phyloP scores from a whole-genome alignment of 92 coral and sea anemone species.

The Umimayanthus kanabou region DNA sequence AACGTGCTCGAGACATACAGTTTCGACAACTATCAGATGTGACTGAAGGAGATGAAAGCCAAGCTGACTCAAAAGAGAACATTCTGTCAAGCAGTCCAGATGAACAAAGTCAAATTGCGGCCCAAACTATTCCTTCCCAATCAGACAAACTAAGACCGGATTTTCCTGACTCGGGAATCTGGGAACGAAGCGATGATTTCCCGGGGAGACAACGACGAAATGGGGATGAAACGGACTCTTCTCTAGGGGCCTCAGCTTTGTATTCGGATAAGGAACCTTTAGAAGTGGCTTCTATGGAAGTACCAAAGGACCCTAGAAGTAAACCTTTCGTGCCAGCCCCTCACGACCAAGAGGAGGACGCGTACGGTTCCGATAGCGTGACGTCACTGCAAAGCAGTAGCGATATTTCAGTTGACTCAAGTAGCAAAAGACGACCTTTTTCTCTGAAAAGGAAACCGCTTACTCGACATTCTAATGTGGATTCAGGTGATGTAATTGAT shows the following conservation, averaged over 20 bases:
- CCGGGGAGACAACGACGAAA: not conserved
- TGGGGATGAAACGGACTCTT: not conserved
- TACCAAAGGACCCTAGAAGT: not conserved
- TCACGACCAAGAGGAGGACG: not conserved
- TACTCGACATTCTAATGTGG: conserved; percentile 29
- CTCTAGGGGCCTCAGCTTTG: not conserved
- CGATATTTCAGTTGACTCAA: conserved; percentile 15
- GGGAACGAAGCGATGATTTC: not conserved
- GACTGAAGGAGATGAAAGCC: conserved; percentile 86
- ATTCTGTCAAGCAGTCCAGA: conserved; percentile 32
- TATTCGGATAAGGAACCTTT: not conserved
- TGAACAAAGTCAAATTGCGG: not conserved
- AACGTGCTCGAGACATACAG: conserved; percentile 63
- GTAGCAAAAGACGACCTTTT: conserved; percentile 26
- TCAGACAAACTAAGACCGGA: conserved; percentile 9
- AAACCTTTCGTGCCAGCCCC: not conserved
- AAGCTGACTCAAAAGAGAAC: conserved; percentile 62
- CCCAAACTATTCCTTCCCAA: not conserved
- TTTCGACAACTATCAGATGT: conserved; percentile 85
- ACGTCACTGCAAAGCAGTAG: conserved; percentile 42
- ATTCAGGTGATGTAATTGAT: conserved; percentile 35
- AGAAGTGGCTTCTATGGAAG: not conserved
- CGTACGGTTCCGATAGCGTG: conserved; percentile 1
- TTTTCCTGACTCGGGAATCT: not conserved
- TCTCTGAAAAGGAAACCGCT: conserved; percentile 33